phyloP scores from a whole-genome alignment of 2,113 vertebrate genomes.

The Lates calcarifer region DNA sequence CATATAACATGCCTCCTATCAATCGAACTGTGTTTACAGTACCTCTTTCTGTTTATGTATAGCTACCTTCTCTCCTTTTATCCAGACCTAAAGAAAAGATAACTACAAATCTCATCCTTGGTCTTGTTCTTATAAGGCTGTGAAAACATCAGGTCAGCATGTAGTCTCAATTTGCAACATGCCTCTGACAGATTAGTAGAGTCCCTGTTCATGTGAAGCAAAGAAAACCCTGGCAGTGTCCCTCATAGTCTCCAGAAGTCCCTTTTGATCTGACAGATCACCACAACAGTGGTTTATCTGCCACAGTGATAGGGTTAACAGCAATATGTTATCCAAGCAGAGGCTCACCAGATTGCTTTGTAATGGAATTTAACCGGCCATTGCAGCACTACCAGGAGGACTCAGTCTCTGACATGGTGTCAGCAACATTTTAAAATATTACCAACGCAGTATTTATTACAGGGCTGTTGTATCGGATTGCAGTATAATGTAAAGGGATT shows the following conservation, averaged over 20 bases:
- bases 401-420: background rate
- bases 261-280: background rate
- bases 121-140: background rate
- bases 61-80: background rate
- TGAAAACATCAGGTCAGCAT: slow-evolving; percentile 6
- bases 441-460: background rate
- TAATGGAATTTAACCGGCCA: background rate
- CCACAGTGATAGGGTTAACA: background rate
- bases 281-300: slow-evolving; percentile 5
- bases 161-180: background rate
- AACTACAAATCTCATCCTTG: background rate
- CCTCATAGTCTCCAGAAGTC: background rate
- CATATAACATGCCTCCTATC: background rate
- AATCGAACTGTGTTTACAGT: background rate
- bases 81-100: background rate
- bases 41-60: background rate
- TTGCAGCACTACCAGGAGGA: background rate
- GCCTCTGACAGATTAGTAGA: background rate
- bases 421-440: slow-evolving; percentile 4
- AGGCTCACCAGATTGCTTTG: background rate
- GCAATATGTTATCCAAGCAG: background rate
- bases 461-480: background rate
- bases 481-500: background rate
- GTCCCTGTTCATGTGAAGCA: background rate
- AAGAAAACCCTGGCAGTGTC: background rate